These are phyloP conservation scores for Menura novaehollandiae DNA, from an alignment of 2,113 vertebrate genomes.

Conservation along the genomic window DNA sequence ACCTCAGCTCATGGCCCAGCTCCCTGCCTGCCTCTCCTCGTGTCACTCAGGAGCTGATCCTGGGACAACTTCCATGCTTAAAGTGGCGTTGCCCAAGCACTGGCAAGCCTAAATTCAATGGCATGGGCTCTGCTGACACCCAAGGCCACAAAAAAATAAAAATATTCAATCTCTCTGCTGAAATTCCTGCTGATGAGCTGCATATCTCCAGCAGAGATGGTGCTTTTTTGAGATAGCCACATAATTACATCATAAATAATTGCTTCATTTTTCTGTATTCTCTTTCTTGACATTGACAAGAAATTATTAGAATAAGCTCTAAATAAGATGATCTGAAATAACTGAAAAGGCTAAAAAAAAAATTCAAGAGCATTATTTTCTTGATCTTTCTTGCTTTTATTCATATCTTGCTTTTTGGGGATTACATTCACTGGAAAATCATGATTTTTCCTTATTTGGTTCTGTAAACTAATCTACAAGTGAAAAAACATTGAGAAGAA, in stretches of 20 bases:
- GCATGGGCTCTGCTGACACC: not conserved
- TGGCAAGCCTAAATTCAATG: not conserved
- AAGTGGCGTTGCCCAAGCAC: not conserved
- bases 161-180: not conserved
- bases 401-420: not conserved
- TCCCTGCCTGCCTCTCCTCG: not conserved
- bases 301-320: slow-evolving; percentile 1
- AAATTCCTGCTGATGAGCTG: not conserved
- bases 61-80: fast-evolving
- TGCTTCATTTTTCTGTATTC: not conserved
- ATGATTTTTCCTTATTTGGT: not conserved
- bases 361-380: not conserved
- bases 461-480: not conserved
- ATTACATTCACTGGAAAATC: not conserved
- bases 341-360: not conserved
- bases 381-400: not conserved
- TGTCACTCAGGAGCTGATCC: not conserved
- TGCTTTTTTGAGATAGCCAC: not conserved
- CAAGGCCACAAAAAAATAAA: not conserved
- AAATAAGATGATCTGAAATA: slow-evolving; percentile 28
- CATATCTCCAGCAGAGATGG: not conserved
- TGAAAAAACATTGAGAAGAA: not conserved
- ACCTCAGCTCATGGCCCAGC: not conserved
- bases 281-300: not conserved
- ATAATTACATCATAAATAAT: not conserved